Percentiles rank a stretch among this genome's conserved stretches.
Evolutionary conservation across 2,113 vertebrate species (phyloP).

Genomic region (Lepus americanus): DNA sequence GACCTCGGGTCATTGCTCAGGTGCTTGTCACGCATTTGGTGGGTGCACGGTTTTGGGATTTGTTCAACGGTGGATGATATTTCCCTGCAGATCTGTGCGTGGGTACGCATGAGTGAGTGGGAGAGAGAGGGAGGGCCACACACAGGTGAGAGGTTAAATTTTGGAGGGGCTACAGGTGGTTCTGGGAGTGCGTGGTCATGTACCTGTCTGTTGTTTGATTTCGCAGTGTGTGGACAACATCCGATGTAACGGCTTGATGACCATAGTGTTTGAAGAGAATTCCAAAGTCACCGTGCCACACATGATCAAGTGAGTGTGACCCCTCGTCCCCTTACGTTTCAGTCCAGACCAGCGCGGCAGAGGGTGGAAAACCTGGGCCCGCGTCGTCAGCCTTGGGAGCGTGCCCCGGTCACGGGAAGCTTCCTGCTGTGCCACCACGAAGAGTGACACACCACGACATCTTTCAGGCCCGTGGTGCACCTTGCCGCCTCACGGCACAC

Average conservation of each 20-base stretch:
- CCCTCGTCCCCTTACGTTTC: conserved; percentile 25
- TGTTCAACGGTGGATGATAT: neutral
- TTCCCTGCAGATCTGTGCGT: neutral
- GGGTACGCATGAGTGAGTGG: neutral
- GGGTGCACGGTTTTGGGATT: neutral
- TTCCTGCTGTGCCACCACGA: neutral
- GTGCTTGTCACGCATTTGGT: neutral
- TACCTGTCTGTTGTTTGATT: conserved; percentile 78
- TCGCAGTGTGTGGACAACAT: conserved; percentile 98
- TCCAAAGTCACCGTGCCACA: conserved; percentile 99
- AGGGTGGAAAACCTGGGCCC: neutral
- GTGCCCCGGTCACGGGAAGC: neutral
- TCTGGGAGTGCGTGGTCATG: neutral
- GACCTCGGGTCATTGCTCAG: neutral
- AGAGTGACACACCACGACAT: neutral
- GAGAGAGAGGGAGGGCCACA: neutral
- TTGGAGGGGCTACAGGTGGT: neutral
- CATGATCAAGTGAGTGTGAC: conserved; percentile 97
- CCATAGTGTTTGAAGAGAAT: conserved; percentile 99
- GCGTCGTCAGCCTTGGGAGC: neutral
- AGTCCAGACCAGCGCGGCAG: neutral
- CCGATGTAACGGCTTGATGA: conserved; percentile 99
- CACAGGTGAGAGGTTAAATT: neutral
- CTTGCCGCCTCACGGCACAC: neutral
- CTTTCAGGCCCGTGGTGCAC: neutral